phyloP scores from a whole-genome alignment of 2,797 vertebrate genomes.

The Pygocentrus nattereri region DNA sequence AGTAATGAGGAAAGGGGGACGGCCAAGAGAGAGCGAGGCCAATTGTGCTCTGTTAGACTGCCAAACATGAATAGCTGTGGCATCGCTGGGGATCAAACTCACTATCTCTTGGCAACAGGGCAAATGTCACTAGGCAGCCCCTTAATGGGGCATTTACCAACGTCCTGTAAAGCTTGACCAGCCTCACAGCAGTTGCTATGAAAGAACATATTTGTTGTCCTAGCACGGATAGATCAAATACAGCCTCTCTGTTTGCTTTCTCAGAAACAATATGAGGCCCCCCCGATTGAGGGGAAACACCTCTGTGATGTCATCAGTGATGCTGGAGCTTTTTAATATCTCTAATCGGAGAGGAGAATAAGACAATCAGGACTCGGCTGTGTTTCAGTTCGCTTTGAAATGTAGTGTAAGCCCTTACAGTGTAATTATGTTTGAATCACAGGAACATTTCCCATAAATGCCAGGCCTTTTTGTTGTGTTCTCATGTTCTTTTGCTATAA shows the following conservation, averaged over 20 bases:
- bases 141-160: background rate
- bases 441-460: slow-evolving; percentile 38
- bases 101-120: too few species aligned
- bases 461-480: slow-evolving; percentile 34
- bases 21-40: too few species aligned
- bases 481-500: slow-evolving; percentile 44
- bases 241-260: background rate
- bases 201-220: background rate
- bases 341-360: background rate
- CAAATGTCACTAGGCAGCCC: too few species aligned
- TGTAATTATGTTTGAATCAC: slow-evolving; percentile 32
- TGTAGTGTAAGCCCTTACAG: slow-evolving; percentile 1
- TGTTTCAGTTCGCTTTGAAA: slow-evolving; percentile 13
- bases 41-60: too few species aligned
- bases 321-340: background rate
- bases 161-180: background rate
- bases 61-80: too few species aligned
- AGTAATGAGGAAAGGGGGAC: too few species aligned
- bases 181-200: background rate
- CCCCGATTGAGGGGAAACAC: slow-evolving; percentile 4
- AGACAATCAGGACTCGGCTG: background rate
- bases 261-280: background rate
- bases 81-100: too few species aligned
- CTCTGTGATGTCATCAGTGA: slow-evolving; percentile 38
- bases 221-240: background rate